Conservation (phyloP, 2,888 invertebrate species). For the Agapostemon virescens region DNA sequence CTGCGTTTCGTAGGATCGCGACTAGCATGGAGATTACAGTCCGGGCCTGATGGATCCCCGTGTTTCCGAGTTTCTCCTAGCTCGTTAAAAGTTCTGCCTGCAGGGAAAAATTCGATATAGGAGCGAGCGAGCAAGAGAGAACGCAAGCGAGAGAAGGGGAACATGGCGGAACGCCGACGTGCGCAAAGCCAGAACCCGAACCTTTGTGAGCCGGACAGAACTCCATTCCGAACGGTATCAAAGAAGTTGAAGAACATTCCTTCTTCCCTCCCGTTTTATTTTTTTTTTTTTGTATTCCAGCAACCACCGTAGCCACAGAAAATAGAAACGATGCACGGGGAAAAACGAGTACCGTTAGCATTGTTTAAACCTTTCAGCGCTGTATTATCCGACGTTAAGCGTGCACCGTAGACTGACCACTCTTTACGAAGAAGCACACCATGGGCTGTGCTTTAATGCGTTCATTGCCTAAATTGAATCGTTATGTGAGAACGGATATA, state of each 20-base stretch:
- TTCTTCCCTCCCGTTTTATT: neutral
- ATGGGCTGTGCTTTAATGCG: too few species aligned
- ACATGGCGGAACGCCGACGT: neutral
- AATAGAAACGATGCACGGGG: neutral
- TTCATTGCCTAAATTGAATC: too few species aligned
- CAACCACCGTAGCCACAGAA: neutral
- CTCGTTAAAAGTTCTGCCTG: conserved; percentile 51
- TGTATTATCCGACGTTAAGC: too few species aligned
- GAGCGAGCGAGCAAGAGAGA: neutral
- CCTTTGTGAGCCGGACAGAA: conserved; percentile 34
- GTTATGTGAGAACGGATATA: too few species aligned
- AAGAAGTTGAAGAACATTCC: conserved; percentile 20
- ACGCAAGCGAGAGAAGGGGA: neutral
- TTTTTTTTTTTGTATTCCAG: neutral
- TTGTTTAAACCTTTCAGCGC: too few species aligned
- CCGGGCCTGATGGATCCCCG: conserved; percentile 37
- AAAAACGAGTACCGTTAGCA: neutral
- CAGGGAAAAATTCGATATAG: conserved; percentile 39
- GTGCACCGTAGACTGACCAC: too few species aligned
- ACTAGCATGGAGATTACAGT: conserved; percentile 33
- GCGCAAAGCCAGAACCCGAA: neutral
- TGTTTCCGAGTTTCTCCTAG: conserved; percentile 49
- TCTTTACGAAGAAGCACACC: too few species aligned
- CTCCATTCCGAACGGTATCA: conserved; percentile 31
- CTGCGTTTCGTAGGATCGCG: conserved; percentile 43